Percentiles rank a stretch among this genome's conserved stretches.
phyloP scores from a whole-genome alignment of 2,113 vertebrate genomes.

The Vicugna pacos region DNA sequence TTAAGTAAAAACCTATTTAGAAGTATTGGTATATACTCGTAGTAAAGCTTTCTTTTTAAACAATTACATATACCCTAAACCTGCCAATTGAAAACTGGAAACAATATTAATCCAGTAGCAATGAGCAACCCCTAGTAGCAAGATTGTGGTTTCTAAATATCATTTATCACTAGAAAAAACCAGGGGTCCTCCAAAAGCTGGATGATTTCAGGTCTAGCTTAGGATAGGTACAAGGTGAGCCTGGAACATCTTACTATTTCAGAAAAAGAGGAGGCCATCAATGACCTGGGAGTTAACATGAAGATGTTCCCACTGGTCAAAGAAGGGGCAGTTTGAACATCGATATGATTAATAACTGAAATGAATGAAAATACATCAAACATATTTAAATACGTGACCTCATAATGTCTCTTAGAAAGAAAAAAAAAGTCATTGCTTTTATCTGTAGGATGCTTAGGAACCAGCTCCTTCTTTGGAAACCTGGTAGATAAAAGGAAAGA shows the following conservation, averaged over 20 bases:
- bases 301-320: not conserved
- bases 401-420: not conserved
- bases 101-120: not conserved
- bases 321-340: not conserved
- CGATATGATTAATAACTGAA: conserved; percentile 9
- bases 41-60: conserved; percentile 17
- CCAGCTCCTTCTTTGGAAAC: not conserved
- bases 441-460: not conserved
- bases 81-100: not conserved
- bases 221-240: not conserved
- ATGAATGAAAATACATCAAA: not conserved
- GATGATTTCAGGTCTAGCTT: not conserved
- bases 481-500: conserved; percentile 23
- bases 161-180: not conserved
- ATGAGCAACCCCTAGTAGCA: not conserved
- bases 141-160: conserved; percentile 5
- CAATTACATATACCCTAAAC: not conserved
- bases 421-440: not conserved
- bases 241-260: not conserved
- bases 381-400: not conserved
- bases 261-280: not conserved
- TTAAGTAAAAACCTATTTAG: conserved; percentile 19
- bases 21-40: not conserved
- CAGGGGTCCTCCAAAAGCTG: not conserved
- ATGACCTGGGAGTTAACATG: not conserved